Evolutionary conservation across 2,888 invertebrate genomes (phyloP), one percentile per base, ranked within the genome.

Genomic region (Osmoderma eremita): DNA sequence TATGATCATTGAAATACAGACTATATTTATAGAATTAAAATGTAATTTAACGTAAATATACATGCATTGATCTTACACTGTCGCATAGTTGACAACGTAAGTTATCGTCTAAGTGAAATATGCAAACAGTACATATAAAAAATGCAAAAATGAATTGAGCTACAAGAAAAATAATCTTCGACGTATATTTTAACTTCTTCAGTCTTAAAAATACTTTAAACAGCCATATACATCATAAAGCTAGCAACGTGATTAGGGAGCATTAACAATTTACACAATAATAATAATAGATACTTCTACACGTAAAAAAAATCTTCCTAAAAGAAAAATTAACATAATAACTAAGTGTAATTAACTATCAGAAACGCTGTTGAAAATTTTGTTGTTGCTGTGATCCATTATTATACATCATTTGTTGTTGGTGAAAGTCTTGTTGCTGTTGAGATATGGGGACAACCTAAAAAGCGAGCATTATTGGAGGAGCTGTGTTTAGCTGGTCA

Each of bases 381-480:
- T 87, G 87, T 75, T 90, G 90, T 77, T 89, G 89, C 45, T 84
- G 84, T 68, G 86, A 86, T 72, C 86, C 85, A 73, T 85, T 84
- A 53, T 86, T 89, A 78, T 90, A 89, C 88, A 90, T 89, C 86
- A 90, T 90, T 78, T 90, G 90, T 77, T 90, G 89, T 77, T 88
- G 88, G 75, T 82, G 82, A 68, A 82, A 82, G 61, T 87, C 87
- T 75, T 82, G 78, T 67, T 80, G 82, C 67, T 73, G 74, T 61
- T 82, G 82, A 10, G 78, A 76, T 65, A 78, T 78, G 2, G 78
- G 78, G 15, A 78, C 77, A 41, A 73, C 74, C 77, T 78, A 62
- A 63, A 73, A 69, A 71, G 30, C 20, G 38, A 67, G 49, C 50
- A 67, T 62, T 10, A 69, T 68, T 61, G 18, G 39, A 39, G 45